phyloP scores from a whole-genome alignment of 2,888 invertebrate species.

The Euspilapteryx auroguttella region DNA sequence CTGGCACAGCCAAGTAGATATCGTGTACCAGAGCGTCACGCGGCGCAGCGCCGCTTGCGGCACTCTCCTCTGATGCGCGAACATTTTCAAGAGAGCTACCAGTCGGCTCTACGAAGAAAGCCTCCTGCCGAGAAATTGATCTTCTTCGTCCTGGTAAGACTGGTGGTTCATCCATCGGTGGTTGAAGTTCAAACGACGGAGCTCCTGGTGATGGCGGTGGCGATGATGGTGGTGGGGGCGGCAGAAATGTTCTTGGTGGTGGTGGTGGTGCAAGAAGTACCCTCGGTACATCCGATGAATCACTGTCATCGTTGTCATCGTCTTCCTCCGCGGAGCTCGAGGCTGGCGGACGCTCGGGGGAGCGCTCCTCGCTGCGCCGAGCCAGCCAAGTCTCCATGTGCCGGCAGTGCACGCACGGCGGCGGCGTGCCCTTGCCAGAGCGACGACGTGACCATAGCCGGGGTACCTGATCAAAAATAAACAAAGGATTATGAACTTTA shows the following conservation, averaged over 20 bases:
- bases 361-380: constrained; percentile 42
- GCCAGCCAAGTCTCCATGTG: constrained; percentile 75
- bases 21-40: constrained; percentile 63
- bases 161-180: constrained; percentile 44
- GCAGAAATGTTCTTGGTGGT: constrained; percentile 30
- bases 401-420: constrained; percentile 76
- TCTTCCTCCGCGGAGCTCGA: constrained; percentile 48
- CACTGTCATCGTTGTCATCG: constrained; percentile 49
- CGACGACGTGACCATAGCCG: constrained; percentile 66
- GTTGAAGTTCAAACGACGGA: constrained; percentile 61
- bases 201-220: constrained; percentile 58
- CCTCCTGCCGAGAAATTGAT: constrained; percentile 81
- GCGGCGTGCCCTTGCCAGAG: constrained; percentile 66
- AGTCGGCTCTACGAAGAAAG: constrained; percentile 76
- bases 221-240: constrained; percentile 34
- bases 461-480: constrained; percentile 54
- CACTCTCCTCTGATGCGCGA: constrained; percentile 51
- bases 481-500: not conserved
- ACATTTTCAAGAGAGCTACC: constrained; percentile 73
- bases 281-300: constrained; percentile 49
- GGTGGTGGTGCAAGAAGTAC: constrained; percentile 68
- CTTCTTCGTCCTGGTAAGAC: constrained; percentile 62
- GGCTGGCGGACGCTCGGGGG: constrained; percentile 30
- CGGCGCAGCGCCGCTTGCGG: constrained; percentile 19
- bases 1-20: constrained; percentile 80